Evolutionary conservation across 1,140 invertebrate species (phyloP).

Genomic region (Plutomurus gul): DNA sequence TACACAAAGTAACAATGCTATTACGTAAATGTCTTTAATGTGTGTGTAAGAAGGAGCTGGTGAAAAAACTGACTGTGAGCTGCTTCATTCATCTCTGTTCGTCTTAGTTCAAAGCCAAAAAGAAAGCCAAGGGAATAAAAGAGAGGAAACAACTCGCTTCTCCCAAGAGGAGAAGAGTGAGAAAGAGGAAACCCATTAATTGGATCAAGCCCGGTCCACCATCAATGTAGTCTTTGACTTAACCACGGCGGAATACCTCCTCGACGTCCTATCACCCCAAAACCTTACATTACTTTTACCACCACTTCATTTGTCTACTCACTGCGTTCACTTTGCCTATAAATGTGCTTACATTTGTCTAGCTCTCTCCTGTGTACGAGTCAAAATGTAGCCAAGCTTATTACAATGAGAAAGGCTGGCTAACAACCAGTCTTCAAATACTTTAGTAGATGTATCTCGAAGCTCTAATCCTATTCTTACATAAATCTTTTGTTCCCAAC

Average conservation of each 20-base stretch:
- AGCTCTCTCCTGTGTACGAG: not conserved
- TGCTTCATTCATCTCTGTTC: slow-evolving; percentile 6
- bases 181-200: slow-evolving; percentile 14
- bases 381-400: not conserved
- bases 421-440: too few relatives aligned
- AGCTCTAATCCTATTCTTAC: too few relatives aligned
- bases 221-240: slow-evolving; percentile 19
- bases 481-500: too few relatives aligned
- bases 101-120: slow-evolving; percentile 8
- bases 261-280: not conserved
- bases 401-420: too few relatives aligned
- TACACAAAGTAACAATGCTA: not conserved
- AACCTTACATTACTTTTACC: not conserved
- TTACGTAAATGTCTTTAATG: too few relatives aligned
- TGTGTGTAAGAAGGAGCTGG: not conserved
- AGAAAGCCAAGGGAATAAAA: not conserved
- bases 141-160: not conserved
- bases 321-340: not conserved
- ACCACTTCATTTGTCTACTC: not conserved
- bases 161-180: not conserved
- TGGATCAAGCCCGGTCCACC: not conserved
- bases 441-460: too few relatives aligned
- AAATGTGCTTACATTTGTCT: too few relatives aligned
- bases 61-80: not conserved
- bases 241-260: not conserved